Evolutionary conservation across 2,888 invertebrate genomes (phyloP).

Genomic region (Amphiduros pacificus): DNA sequence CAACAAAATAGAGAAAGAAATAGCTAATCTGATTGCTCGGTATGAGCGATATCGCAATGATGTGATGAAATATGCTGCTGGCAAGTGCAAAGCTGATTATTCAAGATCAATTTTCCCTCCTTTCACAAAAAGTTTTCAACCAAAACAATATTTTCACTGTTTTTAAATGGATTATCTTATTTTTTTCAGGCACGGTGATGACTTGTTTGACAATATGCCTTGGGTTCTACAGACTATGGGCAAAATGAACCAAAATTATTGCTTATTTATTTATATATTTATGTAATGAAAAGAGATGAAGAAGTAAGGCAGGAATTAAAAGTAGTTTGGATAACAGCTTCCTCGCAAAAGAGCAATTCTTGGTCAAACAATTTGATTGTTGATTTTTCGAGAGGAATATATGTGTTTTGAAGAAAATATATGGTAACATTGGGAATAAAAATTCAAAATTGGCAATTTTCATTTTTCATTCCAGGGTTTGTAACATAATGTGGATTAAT

Average conservation of each 20-base stretch:
- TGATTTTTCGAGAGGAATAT: too few species aligned
- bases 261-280: too few species aligned
- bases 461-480: too few species aligned
- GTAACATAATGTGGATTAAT: too few species aligned
- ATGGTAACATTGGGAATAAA: too few species aligned
- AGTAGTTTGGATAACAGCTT: too few species aligned
- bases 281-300: too few species aligned
- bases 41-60: slow-evolving; percentile 57
- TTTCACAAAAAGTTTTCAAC: not conserved
- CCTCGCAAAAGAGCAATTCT: too few species aligned
- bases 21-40: slow-evolving; percentile 50
- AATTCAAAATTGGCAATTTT: too few species aligned
- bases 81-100: slow-evolving; percentile 33
- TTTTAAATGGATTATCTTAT: slow-evolving; percentile 3
- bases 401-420: too few species aligned
- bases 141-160: not conserved
- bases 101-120: slow-evolving; percentile 30
- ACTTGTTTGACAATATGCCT: slow-evolving; percentile 39
- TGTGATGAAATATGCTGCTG: slow-evolving; percentile 51
- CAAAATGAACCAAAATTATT: slow-evolving; percentile 2
- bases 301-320: too few species aligned
- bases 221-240: slow-evolving; percentile 40
- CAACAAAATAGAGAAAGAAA: slow-evolving; percentile 55
- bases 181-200: slow-evolving; percentile 41
- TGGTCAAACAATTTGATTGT: too few species aligned